phyloP scores from a whole-genome alignment of 2,888 invertebrate genomes.

The Cremastobaeus sp. region DNA sequence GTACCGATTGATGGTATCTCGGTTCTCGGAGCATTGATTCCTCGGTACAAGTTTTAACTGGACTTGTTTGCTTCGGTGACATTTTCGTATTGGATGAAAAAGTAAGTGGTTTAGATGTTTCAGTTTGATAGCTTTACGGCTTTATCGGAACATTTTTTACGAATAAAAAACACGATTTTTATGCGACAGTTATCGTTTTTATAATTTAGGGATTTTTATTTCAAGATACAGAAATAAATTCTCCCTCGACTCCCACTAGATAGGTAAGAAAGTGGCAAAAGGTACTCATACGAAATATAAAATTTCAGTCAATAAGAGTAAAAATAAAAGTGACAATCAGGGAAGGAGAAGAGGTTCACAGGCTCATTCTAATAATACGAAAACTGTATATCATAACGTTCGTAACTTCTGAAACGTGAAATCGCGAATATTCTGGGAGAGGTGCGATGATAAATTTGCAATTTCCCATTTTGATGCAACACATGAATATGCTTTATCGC shows the following conservation, averaged over 20 bases:
- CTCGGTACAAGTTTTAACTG: background rate
- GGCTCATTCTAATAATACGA: constrained; percentile 35
- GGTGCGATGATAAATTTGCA: constrained; percentile 50
- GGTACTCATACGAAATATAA: no score
- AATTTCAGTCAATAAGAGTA: constrained; percentile 14
- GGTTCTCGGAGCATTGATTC: constrained; percentile 4
- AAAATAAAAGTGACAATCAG: constrained; percentile 22
- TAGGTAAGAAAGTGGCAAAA: no score
- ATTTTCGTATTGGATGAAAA: background rate
- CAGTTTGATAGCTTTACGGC: no score
- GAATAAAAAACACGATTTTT: no score
- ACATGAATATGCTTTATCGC: constrained; percentile 54
- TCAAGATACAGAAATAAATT: no score
- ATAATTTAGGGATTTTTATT: no score
- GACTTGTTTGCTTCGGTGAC: background rate
- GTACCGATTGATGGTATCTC: constrained; percentile 14
- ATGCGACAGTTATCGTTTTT: no score
- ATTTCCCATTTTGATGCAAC: constrained; percentile 55
- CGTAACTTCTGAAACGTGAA: constrained; percentile 42
- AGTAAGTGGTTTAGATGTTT: background rate
- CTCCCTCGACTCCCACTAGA: no score
- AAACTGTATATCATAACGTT: constrained; percentile 32
- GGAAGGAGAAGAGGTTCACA: constrained; percentile 15
- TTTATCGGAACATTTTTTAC: no score
- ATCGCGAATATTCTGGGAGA: constrained; percentile 40